Evolutionary conservation across 2,888 invertebrate genomes (phyloP).

Genomic region (Branchipolynoe longqiensis): DNA sequence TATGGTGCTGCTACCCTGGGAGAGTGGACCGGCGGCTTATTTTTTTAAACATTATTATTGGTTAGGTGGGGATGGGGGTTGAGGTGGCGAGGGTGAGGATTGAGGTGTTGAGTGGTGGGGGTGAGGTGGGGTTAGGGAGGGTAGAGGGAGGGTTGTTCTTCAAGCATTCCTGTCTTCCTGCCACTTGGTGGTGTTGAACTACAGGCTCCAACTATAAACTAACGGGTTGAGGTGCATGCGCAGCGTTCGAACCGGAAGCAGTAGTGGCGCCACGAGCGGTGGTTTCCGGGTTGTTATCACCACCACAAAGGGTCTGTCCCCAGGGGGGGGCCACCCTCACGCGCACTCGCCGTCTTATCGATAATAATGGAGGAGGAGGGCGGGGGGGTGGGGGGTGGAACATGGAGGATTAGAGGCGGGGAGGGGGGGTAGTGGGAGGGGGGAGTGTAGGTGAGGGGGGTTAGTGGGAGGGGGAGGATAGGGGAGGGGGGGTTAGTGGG

Average conservation of each 20-base stretch:
- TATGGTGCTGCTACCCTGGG: no score
- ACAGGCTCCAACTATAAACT: no score
- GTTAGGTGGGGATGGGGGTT: no score
- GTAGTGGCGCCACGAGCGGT: neutral
- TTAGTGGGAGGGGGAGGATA: neutral
- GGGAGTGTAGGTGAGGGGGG: neutral
- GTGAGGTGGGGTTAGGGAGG: no score
- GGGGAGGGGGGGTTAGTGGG: neutral
- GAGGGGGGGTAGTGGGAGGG: neutral
- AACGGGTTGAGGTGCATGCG: no score
- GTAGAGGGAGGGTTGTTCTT: no score
- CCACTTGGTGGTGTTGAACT: no score
- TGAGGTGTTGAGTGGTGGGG: no score
- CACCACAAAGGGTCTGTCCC: neutral
- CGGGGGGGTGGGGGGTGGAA: slow-evolving; percentile 17
- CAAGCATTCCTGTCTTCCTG: no score
- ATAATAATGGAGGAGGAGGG: neutral
- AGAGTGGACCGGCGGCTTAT: no score
- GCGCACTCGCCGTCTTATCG: slow-evolving; percentile 23
- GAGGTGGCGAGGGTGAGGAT: no score
- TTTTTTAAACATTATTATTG: no score
- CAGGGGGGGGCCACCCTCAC: slow-evolving; percentile 20
- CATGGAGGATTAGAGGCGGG: neutral
- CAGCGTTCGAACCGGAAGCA: neutral
- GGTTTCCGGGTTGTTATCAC: neutral